Evolutionary conservation across 2,797 vertebrate species (phyloP).

Genomic region (Sebastolobus alascanus): DNA sequence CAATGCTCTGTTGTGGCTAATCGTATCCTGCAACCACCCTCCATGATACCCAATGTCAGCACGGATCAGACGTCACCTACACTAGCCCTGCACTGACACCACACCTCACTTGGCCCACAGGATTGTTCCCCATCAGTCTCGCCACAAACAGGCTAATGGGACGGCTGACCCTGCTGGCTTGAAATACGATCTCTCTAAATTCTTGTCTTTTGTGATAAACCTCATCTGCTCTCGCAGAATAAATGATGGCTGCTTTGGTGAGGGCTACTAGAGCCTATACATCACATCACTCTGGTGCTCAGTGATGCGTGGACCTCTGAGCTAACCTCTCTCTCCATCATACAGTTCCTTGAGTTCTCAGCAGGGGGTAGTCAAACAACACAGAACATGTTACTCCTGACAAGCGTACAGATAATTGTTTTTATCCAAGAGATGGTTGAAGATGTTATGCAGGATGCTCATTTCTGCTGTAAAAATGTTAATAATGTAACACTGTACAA

Average conservation of each 20-base stretch:
- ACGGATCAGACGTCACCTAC: slow-evolving; percentile 53
- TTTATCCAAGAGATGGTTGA: slow-evolving; percentile 9
- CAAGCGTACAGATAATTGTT: background rate
- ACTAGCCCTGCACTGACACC: slow-evolving; percentile 45
- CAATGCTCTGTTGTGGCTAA: slow-evolving; percentile 38
- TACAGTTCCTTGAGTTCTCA: slow-evolving; percentile 69
- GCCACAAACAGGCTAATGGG: slow-evolving; percentile 38
- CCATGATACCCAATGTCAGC: slow-evolving; percentile 49
- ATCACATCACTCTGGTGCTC: slow-evolving; percentile 25
- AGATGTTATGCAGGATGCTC: background rate
- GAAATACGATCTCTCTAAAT: slow-evolving; percentile 36
- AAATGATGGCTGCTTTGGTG: slow-evolving; percentile 33
- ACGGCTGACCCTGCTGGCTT: slow-evolving; percentile 37
- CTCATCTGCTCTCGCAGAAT: slow-evolving; percentile 7
- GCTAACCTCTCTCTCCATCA: background rate
- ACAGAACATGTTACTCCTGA: slow-evolving; percentile 13
- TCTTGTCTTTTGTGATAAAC: slow-evolving; percentile 44
- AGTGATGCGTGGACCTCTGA: slow-evolving; percentile 7
- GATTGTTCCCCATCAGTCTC: slow-evolving; percentile 45
- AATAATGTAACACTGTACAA: background rate
- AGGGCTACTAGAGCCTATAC: slow-evolving; percentile 16
- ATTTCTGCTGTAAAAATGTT: background rate
- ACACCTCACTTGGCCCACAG: slow-evolving; percentile 35
- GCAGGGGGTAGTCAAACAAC: slow-evolving; percentile 76
- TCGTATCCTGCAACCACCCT: slow-evolving; percentile 41